phyloP scores from a whole-genome alignment of 2,888 invertebrate genomes.

The Sminthurinus aureus region DNA sequence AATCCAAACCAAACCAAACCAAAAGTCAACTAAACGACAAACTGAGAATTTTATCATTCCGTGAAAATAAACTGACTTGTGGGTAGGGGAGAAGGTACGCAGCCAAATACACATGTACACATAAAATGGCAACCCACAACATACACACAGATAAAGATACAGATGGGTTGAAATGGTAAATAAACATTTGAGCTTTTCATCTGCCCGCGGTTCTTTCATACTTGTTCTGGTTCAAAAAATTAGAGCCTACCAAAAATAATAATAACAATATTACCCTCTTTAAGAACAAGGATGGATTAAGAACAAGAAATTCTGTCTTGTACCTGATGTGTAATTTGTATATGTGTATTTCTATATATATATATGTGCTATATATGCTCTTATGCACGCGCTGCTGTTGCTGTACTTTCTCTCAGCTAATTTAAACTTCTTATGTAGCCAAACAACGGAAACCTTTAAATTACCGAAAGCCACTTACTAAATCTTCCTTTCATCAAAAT shows the following conservation, averaged over 20 bases:
- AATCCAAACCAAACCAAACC: background rate
- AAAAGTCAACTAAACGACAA: background rate
- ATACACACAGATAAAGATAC: too few relatives aligned
- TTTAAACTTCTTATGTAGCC: too few relatives aligned
- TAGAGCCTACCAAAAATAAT: background rate
- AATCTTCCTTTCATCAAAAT: too few relatives aligned
- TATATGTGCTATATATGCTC: too few relatives aligned
- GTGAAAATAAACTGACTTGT: conserved; percentile 14
- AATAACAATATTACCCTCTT: background rate
- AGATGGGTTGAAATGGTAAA: background rate
- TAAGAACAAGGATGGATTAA: too few relatives aligned
- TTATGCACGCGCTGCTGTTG: too few relatives aligned
- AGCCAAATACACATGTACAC: background rate
- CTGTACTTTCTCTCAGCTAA: too few relatives aligned
- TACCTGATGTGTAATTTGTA: too few relatives aligned
- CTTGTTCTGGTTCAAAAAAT: background rate
- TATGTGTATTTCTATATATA: too few relatives aligned
- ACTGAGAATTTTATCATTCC: conserved; percentile 2
- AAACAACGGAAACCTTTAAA: too few relatives aligned
- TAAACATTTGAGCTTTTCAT: conserved; percentile 23
- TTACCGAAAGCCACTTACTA: too few relatives aligned
- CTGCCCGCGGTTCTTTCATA: background rate
- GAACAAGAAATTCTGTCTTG: too few relatives aligned
- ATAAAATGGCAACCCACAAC: background rate
- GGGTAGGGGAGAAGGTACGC: background rate